phyloP scores from a whole-genome alignment of 1,140 invertebrate species.

The Scaptomyza graminum region DNA sequence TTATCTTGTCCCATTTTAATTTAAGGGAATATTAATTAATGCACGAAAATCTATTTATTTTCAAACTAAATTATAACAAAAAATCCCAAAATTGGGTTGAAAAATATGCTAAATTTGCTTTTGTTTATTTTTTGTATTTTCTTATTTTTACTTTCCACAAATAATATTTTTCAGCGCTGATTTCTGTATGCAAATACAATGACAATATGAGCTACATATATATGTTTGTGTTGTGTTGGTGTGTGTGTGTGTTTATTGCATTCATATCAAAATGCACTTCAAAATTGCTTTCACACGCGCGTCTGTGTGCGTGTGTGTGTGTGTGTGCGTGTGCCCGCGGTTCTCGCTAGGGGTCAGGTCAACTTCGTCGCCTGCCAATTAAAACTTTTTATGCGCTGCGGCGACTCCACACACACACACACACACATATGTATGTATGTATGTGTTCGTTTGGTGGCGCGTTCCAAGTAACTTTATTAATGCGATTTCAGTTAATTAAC shows the following conservation, averaged over 20 bases:
- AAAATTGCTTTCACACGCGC: slow-evolving; percentile 19
- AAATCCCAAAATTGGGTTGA: too few relatives aligned
- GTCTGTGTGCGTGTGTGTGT: slow-evolving; percentile 16
- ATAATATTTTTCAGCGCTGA: neutral
- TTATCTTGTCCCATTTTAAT: too few relatives aligned
- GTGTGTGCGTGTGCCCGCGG: slow-evolving; percentile 35
- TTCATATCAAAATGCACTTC: slow-evolving; percentile 47
- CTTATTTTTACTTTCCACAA: neutral
- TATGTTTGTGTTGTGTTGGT: too few relatives aligned
- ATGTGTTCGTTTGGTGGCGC: slow-evolving; percentile 19
- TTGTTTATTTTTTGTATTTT: neutral
- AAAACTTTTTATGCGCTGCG: slow-evolving; percentile 78
- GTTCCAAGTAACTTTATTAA: slow-evolving; percentile 73
- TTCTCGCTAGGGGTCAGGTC: slow-evolving; percentile 72
- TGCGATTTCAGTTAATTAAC: slow-evolving; percentile 79
- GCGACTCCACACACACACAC: slow-evolving; percentile 36
- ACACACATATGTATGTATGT: slow-evolving; percentile 11
- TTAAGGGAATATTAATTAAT: too few relatives aligned
- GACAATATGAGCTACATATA: slow-evolving; percentile 51
- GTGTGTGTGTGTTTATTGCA: slow-evolving; percentile 8
- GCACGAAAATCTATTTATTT: too few relatives aligned
- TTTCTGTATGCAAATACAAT: slow-evolving; percentile 52
- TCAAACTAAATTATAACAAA: too few relatives aligned
- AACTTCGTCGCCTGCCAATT: slow-evolving; percentile 80
- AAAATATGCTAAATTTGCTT: neutral